Conservation (phyloP, 2,113 vertebrate species). For the Limnothrissa miodon region DNA sequence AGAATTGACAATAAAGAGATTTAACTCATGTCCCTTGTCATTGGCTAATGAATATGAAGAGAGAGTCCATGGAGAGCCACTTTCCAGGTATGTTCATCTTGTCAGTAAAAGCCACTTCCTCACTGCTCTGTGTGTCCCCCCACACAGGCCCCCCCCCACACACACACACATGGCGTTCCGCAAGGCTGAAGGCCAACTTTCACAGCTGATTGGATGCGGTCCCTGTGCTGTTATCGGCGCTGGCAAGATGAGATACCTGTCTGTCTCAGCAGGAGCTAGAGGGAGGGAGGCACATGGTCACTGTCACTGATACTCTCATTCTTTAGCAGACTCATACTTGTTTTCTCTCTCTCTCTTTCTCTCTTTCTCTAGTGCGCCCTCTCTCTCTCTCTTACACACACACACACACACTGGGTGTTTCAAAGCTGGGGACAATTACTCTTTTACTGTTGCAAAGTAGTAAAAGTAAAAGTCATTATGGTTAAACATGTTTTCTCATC, state of each 20-base stretch:
- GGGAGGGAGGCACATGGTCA: background rate
- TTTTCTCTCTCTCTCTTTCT: no score
- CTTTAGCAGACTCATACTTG: background rate
- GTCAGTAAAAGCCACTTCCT: background rate
- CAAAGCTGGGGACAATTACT: no score
- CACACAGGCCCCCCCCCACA: background rate
- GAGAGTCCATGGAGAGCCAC: background rate
- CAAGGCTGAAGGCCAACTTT: background rate
- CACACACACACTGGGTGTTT: background rate
- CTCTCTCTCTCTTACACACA: no score
- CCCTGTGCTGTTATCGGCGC: background rate
- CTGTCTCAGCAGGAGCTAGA: background rate
- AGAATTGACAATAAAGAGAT: no score
- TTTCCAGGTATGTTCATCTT: background rate
- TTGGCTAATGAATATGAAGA: background rate
- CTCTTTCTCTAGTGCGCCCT: no score
- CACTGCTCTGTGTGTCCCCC: background rate
- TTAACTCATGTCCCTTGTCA: background rate
- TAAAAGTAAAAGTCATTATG: no score
- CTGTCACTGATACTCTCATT: background rate
- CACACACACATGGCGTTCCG: background rate
- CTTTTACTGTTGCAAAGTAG: no score
- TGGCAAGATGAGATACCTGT: background rate
- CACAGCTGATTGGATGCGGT: conserved; percentile 7
- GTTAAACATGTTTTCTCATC: no score